Evolutionary conservation across 2,113 vertebrate genomes (phyloP).

Genomic region (Shinisaurus crocodilurus): DNA sequence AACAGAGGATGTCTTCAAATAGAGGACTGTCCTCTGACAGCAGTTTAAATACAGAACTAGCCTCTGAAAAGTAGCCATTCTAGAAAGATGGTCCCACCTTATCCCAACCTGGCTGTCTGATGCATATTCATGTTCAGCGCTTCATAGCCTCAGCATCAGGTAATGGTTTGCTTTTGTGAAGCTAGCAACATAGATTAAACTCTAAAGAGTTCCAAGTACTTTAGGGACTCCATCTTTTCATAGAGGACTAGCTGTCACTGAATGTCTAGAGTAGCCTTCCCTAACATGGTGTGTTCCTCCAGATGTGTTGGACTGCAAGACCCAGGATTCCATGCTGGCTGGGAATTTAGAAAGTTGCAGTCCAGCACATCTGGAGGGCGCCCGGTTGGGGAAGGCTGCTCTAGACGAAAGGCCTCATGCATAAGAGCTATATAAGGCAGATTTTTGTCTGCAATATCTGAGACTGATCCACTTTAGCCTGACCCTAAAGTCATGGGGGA

Average conservation of each 20-base stretch:
- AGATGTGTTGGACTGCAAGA: too few species aligned
- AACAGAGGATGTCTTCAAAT: not conserved
- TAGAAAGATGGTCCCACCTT: not conserved
- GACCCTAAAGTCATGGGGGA: not conserved
- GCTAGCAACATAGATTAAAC: not conserved
- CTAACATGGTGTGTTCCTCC: not conserved
- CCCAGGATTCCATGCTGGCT: too few species aligned
- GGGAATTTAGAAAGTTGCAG: too few species aligned
- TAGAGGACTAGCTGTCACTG: not conserved
- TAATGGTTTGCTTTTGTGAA: not conserved
- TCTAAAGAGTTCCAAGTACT: not conserved
- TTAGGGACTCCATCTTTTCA: not conserved
- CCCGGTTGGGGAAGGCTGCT: too few species aligned
- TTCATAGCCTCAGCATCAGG: not conserved
- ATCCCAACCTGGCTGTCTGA: not conserved
- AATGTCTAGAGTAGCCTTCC: not conserved
- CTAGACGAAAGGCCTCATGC: too few species aligned
- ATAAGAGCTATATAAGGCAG: not conserved
- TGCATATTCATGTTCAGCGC: not conserved
- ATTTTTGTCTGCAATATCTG: not conserved
- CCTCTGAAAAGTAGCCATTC: not conserved
- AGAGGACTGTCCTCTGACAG: not conserved
- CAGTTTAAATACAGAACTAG: too few species aligned
- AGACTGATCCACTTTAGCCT: not conserved
- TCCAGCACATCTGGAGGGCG: too few species aligned